phyloP scores from a whole-genome alignment of 2,113 vertebrate species.

The Psettodes erumei region DNA sequence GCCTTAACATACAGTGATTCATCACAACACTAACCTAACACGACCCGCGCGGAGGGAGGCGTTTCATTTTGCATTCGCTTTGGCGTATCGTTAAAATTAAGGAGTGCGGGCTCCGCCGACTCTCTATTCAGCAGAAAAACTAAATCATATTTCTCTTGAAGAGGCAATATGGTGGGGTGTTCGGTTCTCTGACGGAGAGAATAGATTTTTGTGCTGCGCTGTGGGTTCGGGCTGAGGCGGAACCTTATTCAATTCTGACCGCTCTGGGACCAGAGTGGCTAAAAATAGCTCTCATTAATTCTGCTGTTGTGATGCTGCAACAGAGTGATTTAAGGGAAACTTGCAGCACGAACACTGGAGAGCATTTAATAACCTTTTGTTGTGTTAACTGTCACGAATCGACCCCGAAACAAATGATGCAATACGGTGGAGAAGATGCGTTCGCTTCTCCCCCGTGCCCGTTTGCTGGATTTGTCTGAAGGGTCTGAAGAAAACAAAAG shows the following conservation, averaged over 20 bases:
- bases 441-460: neutral
- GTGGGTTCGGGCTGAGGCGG: constrained; percentile 62
- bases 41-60: neutral
- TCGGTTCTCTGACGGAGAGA: constrained; percentile 47
- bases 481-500: constrained; percentile 5
- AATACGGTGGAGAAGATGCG: constrained; percentile 35
- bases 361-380: constrained; percentile 65
- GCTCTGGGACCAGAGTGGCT: constrained; percentile 63
- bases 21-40: constrained; percentile 23
- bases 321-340: constrained; percentile 72
- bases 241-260: constrained; percentile 75
- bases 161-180: constrained; percentile 39
- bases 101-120: constrained; percentile 15
- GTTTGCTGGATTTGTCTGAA: constrained; percentile 36
- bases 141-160: constrained; percentile 42
- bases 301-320: constrained; percentile 78
- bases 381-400: constrained; percentile 46
- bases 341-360: constrained; percentile 62
- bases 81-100: constrained; percentile 40
- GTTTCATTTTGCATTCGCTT: constrained; percentile 36
- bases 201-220: constrained; percentile 64
- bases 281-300: constrained; percentile 80
- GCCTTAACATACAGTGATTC: constrained; percentile 11
- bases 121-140: constrained; percentile 51
- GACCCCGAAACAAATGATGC: constrained; percentile 51